These are phyloP conservation scores for Schrankia costaestrigalis DNA, from an alignment of 2,888 invertebrate species.

Conservation along the genomic window DNA sequence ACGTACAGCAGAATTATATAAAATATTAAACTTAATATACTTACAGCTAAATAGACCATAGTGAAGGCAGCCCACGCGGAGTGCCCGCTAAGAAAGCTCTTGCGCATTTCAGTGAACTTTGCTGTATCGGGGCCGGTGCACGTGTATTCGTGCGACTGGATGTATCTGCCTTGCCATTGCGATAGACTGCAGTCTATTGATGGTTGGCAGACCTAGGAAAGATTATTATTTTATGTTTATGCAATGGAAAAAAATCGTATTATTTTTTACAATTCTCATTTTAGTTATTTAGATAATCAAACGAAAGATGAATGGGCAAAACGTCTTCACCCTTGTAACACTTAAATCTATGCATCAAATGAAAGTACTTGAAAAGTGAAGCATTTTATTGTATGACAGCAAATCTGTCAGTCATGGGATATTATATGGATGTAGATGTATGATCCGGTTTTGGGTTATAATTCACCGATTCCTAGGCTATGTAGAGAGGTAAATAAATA, in stretches of 20 bases:
- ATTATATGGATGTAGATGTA: too few species aligned
- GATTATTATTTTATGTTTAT: too few species aligned
- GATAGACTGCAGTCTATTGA: slow-evolving; percentile 82
- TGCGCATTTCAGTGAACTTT: slow-evolving; percentile 84
- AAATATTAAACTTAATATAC: slow-evolving; percentile 37
- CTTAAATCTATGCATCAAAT: too few species aligned
- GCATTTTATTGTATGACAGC: too few species aligned
- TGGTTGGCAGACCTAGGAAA: slow-evolving; percentile 88
- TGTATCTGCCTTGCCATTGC: slow-evolving; percentile 82
- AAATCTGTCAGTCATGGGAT: too few species aligned
- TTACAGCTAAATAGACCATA: slow-evolving; percentile 91
- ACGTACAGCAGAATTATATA: background rate
- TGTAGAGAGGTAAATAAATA: too few species aligned
- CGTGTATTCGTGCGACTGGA: slow-evolving; percentile 83
- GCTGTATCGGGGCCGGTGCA: slow-evolving; percentile 76
- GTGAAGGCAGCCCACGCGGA: slow-evolving; percentile 92
- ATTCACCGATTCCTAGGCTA: too few species aligned
- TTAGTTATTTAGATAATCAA: background rate
- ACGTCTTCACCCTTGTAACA: too few species aligned
- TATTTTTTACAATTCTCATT: too few species aligned
- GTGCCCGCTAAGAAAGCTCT: slow-evolving; percentile 95
- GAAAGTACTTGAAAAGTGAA: too few species aligned
- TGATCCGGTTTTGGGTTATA: too few species aligned
- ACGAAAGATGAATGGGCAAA: background rate
- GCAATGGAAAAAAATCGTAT: too few species aligned